Base-by-base conservation (phyloP, 2,888 invertebrate species). In the Trachelus tabidus region DNA sequence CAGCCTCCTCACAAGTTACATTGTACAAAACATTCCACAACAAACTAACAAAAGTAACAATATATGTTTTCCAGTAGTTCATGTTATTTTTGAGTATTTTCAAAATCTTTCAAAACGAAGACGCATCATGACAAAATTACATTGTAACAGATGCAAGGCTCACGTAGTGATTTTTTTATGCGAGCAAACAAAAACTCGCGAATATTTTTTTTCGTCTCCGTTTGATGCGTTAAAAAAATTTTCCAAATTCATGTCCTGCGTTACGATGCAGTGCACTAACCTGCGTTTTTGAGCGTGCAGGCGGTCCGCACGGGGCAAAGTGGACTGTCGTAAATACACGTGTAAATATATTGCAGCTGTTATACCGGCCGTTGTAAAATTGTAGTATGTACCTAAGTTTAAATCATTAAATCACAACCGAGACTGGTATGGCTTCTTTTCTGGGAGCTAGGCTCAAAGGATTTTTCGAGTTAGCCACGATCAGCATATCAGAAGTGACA, bases 321-420 rank as follows among this genome's bases (percentile, higher is more conserved):
- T 87, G 87, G 85, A 82, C 84, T 83, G 83, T 88, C 90, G 85
- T 90, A 90, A 90, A 90, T 90, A 89, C 87, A 87, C 88, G 89
- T 88, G 89, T 88, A 90, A 90, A 89, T 89, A 89, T 90, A 90
- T 89, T 86, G 87, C 89, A 83, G 89, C 85, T 83, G 87, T 89
- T 87, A 88, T 85, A 82, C 80, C 78, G 82, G 84, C 77, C 82
- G 88, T 83, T 88, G 88, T 88, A 89, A 89, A 89, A 85, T 87
- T 85, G 85, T 87, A 80, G 40, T 74, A 35, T 68, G 68, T 68
- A 77, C 84, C 84, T 77, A 82, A 81, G 83, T 85, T 85, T 86
- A 84, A 87, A 89, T 87, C 86, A 85, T 88, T 86, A 86, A 88
- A 88, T 86, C 85, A 83, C 83, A 34, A 23, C 74, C n/a, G 74